These are phyloP conservation scores for Bombyx huttoni DNA, from an alignment of 2,888 invertebrate species.

Conservation along the genomic window DNA sequence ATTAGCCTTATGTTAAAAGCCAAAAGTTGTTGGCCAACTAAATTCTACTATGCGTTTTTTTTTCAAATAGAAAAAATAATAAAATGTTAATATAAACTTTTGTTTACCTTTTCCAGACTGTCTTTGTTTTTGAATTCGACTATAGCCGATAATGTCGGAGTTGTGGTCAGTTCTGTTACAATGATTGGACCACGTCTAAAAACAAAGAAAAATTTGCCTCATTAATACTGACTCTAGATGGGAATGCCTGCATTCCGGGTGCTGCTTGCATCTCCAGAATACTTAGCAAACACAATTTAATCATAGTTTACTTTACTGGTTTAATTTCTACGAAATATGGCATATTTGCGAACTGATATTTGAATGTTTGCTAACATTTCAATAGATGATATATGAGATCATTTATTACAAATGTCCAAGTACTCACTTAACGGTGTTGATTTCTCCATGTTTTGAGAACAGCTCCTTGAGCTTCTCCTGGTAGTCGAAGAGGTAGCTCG, in stretches of 20 bases:
- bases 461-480: constrained; percentile 66
- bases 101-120: constrained; percentile 70
- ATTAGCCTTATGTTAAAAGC: constrained; percentile 37
- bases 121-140: constrained; percentile 74
- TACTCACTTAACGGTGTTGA: constrained; percentile 55
- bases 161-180: constrained; percentile 72
- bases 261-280: constrained; percentile 41
- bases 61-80: constrained; percentile 33
- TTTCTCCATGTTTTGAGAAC: constrained; percentile 62
- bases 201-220: constrained; percentile 65
- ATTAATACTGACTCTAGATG: constrained; percentile 50
- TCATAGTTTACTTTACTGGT: constrained; percentile 7
- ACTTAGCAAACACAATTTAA: constrained; percentile 14
- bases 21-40: constrained; percentile 18
- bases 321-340: constrained; percentile 9
- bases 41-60: constrained; percentile 17
- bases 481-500: constrained; percentile 61
- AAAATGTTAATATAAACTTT: constrained; percentile 56
- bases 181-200: constrained; percentile 73
- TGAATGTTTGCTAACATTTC: constrained; percentile 54
- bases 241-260: constrained; percentile 31
- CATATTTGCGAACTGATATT: constrained; percentile 55
- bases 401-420: constrained; percentile 4
- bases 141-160: constrained; percentile 72
- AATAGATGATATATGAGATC: constrained; percentile 14